phyloP scores from a whole-genome alignment of 2,888 invertebrate species.

The Brachynemurus nebulosus region DNA sequence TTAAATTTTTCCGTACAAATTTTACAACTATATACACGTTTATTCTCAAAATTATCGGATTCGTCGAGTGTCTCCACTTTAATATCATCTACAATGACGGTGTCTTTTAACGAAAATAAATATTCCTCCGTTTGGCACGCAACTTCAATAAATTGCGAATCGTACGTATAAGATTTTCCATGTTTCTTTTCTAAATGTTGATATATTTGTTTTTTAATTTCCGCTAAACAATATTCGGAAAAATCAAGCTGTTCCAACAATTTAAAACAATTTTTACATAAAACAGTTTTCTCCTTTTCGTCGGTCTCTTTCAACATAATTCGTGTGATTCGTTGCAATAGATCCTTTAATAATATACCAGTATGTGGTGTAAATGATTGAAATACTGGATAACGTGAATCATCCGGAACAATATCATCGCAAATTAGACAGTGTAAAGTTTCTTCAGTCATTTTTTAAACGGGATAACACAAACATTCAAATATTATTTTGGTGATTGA shows the following conservation, averaged over 20 bases:
- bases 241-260: conserved; percentile 18
- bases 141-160: conserved; percentile 14
- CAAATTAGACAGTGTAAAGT: conserved; percentile 3
- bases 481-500: too few relatives aligned
- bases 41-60: neutral
- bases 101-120: conserved; percentile 7
- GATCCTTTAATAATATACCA: conserved; percentile 16
- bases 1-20: conserved; percentile 1
- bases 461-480: too few relatives aligned
- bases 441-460: conserved; percentile 3
- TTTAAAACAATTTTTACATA: conserved; percentile 17
- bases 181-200: conserved; percentile 13
- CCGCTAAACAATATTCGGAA: conserved; percentile 15
- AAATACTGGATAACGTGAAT: conserved; percentile 10
- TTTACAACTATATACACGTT: neutral
- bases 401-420: neutral
- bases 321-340: conserved; percentile 15
- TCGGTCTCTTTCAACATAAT: conserved; percentile 1
- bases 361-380: conserved; percentile 17
- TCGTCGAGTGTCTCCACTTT: neutral
- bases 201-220: conserved; percentile 15
- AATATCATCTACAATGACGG: conserved; percentile 4
- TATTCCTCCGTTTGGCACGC: conserved; percentile 17
- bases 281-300: conserved; percentile 8
- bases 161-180: conserved; percentile 11